phyloP scores from a whole-genome alignment of 2,113 vertebrate genomes.

The Myotis brandtii region DNA sequence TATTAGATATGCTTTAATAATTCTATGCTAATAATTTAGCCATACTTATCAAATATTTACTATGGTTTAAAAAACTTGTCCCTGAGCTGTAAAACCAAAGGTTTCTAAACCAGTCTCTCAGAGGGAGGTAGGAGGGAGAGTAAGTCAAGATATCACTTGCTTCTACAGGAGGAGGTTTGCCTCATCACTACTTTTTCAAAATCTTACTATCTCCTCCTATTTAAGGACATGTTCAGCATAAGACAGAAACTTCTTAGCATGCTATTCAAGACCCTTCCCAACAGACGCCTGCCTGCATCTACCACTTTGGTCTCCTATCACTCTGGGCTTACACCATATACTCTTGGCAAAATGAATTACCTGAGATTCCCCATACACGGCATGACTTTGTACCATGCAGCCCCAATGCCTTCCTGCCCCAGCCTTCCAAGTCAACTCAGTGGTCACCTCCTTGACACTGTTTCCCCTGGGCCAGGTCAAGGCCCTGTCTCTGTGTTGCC shows the following conservation, averaged over 20 bases:
- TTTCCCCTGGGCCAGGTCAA: not conserved
- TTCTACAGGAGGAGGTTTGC: not conserved
- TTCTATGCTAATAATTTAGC: not conserved
- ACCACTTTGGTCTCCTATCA: not conserved
- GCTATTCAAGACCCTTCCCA: not conserved
- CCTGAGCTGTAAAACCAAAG: not conserved
- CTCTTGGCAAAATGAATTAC: not conserved
- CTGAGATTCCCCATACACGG: not conserved
- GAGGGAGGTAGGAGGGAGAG: not conserved
- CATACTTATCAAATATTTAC: not conserved
- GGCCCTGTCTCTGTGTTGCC: not conserved
- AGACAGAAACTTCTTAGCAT: not conserved
- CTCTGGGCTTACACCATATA: not conserved
- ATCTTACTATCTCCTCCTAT: not conserved
- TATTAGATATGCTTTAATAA: not conserved
- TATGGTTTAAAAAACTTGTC: not conserved
- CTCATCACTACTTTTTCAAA: not conserved
- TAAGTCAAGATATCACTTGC: not conserved
- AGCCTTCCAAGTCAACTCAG: not conserved
- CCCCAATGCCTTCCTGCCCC: not conserved
- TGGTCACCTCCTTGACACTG: not conserved
- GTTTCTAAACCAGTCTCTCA: not conserved
- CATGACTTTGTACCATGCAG: not conserved
- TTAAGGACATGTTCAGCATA: not conserved
- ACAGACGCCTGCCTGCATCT: not conserved